Conservation (phyloP, 1,140 invertebrate species). For the Drosophila lacertosa region DNA sequence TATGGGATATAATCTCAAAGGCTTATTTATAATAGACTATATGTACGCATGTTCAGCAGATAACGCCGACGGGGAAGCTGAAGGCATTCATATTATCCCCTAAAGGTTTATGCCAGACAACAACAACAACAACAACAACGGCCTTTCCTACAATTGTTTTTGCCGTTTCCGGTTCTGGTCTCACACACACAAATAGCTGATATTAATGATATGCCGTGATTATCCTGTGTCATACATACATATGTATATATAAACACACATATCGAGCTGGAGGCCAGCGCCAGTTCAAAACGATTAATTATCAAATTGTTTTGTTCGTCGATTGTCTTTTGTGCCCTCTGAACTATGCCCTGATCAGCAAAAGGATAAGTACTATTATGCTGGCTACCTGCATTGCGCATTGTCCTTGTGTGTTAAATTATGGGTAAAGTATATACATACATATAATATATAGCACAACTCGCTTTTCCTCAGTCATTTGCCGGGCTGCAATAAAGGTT, state of each 20-base stretch:
- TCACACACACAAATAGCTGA: constrained; percentile 10
- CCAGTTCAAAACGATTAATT: constrained; percentile 51
- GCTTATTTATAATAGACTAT: constrained; percentile 29
- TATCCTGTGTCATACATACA: constrained; percentile 8
- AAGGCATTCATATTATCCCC: not conserved
- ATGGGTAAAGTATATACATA: not conserved
- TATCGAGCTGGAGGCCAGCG: constrained; percentile 14
- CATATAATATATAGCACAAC: not conserved
- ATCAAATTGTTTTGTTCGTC: constrained; percentile 53
- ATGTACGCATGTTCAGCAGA: not conserved
- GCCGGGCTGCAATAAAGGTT: not conserved
- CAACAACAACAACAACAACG: constrained; percentile 3
- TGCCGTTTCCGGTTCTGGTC: constrained; percentile 40
- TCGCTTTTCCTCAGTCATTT: constrained; percentile 14
- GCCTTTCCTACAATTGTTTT: constrained; percentile 32
- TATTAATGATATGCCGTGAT: constrained; percentile 52
- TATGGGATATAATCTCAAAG: constrained; percentile 11
- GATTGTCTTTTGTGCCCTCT: constrained; percentile 45
- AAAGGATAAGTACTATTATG: constrained; percentile 40
- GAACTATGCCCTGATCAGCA: constrained; percentile 19
- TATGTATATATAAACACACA: not conserved
- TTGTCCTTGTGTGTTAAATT: constrained; percentile 4
- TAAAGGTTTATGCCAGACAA: not conserved
- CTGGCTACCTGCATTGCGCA: constrained; percentile 12
- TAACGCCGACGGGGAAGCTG: no score